Percentiles rank a stretch among this genome's conserved stretches.
Conservation (phyloP, 1,140 invertebrate species). For the Anastatus disparis region DNA sequence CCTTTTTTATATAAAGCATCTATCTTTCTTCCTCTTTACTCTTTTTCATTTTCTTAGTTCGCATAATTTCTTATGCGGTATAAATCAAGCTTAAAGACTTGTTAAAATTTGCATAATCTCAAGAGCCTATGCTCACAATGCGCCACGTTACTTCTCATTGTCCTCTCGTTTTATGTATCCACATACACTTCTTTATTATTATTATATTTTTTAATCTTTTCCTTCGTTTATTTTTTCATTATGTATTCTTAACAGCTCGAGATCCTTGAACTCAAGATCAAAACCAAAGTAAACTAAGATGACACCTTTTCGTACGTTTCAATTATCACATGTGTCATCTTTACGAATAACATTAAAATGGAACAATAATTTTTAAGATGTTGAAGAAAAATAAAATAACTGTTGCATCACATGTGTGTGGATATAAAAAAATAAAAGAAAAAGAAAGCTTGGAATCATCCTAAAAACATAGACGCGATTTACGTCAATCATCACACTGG, state of each 20-base stretch:
- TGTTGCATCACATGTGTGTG: neutral
- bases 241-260: neutral
- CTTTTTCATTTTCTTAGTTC: too few relatives aligned
- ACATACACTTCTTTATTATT: too few relatives aligned
- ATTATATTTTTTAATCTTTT: too few relatives aligned
- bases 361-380: too few relatives aligned
- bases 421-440: neutral
- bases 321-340: too few relatives aligned
- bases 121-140: neutral
- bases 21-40: neutral
- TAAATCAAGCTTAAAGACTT: neutral
- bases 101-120: neutral
- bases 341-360: too few relatives aligned
- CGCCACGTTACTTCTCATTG: neutral
- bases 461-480: slow-evolving; percentile 10
- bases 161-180: neutral
- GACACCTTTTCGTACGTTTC: too few relatives aligned
- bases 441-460: neutral
- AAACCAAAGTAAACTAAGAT: too few relatives aligned
- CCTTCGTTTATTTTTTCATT: too few relatives aligned
- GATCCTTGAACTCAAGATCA: neutral
- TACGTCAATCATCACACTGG: neutral
- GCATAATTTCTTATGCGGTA: too few relatives aligned
- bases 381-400: too few relatives aligned
- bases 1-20: too few relatives aligned